Percentiles rank a stretch among this genome's conserved stretches.
Conservation (phyloP, 2,113 vertebrate genomes). For the Perccottus glenii region DNA sequence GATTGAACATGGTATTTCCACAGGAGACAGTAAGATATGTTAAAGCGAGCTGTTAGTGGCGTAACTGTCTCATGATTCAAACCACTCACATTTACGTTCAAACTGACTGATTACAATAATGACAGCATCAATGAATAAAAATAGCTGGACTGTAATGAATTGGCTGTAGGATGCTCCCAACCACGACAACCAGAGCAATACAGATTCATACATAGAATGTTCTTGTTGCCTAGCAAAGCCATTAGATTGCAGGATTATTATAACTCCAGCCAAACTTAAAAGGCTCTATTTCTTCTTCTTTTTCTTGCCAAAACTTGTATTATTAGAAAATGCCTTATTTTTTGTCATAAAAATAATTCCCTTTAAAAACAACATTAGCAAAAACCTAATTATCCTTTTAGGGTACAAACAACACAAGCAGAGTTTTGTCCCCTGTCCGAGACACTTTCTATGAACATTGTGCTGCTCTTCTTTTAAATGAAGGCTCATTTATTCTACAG, state of each 20-base stretch:
- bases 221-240: too few relatives aligned
- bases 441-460: not conserved
- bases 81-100: too few relatives aligned
- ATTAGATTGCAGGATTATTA: too few relatives aligned
- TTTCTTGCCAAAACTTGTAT: too few relatives aligned
- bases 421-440: not conserved
- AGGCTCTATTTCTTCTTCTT: not conserved
- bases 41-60: not conserved
- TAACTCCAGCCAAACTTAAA: too few relatives aligned
- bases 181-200: too few relatives aligned
- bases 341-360: constrained; percentile 17
- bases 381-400: constrained; percentile 13
- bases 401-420: constrained; percentile 2
- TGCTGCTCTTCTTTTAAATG: constrained; percentile 5
- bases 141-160: too few relatives aligned
- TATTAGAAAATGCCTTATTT: constrained; percentile 12
- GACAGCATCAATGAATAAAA: too few relatives aligned
- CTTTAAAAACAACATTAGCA: constrained; percentile 15
- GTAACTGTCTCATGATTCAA: too few relatives aligned
- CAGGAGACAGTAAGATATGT: not conserved
- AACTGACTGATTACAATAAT: too few relatives aligned
- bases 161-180: too few relatives aligned
- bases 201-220: too few relatives aligned
- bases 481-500: constrained; percentile 24
- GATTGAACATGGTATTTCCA: not conserved